phyloP scores from a whole-genome alignment of 2,797 vertebrate species.

The Mus minutoides region DNA sequence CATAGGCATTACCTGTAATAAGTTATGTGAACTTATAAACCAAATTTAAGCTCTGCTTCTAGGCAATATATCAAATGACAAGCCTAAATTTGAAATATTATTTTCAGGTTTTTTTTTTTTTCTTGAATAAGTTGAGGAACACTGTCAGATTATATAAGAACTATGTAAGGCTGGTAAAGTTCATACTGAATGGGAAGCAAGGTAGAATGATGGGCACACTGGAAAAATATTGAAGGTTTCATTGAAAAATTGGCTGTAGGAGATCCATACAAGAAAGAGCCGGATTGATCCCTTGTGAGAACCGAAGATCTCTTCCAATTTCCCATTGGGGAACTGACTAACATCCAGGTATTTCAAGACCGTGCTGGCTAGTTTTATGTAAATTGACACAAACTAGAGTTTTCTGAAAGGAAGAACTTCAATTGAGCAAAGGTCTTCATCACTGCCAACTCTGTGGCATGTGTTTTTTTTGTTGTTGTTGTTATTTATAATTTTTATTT shows the following conservation, averaged over 20 bases:
- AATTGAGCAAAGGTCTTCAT: neutral
- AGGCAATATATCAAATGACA: neutral
- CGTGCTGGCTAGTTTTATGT: neutral
- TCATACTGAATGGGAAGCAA: neutral
- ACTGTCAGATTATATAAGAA: neutral
- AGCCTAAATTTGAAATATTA: neutral
- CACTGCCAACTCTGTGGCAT: no score
- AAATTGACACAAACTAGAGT: neutral
- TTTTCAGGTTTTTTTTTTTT: neutral
- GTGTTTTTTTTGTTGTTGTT: no score
- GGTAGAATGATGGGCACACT: neutral
- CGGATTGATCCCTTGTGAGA: neutral
- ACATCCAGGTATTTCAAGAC: neutral
- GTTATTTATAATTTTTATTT: no score
- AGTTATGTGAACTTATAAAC: neutral
- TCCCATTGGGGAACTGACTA: neutral
- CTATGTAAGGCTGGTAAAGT: neutral
- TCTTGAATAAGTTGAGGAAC: neutral
- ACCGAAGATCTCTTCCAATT: neutral
- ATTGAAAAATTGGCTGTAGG: neutral
- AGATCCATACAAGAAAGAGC: neutral
- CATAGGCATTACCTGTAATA: neutral
- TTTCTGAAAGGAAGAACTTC: neutral
- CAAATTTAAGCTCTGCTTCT: neutral
- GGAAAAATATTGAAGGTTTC: neutral